Conservation (phyloP, 1,140 invertebrate genomes). For the Scaptomyza graminum region DNA sequence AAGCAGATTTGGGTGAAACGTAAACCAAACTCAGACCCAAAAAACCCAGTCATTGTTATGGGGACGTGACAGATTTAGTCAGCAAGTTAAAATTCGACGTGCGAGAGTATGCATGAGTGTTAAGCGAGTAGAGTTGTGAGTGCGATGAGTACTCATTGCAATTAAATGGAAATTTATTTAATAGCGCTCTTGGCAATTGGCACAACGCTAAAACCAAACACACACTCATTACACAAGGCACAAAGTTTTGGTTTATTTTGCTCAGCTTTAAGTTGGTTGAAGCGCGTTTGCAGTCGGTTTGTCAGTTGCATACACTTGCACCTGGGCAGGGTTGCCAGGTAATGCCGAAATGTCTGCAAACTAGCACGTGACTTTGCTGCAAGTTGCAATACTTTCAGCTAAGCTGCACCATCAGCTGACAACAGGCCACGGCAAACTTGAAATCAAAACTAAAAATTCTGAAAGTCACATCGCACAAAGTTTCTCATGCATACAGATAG, state of each 20-base stretch:
- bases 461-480: constrained; percentile 78
- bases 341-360: constrained; percentile 74
- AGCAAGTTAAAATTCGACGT: constrained; percentile 26
- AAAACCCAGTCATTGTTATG: constrained; percentile 28
- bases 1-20: neutral
- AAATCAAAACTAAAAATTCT: constrained; percentile 82
- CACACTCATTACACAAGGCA: neutral
- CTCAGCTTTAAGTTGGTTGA: constrained; percentile 27
- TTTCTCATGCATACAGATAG: constrained; percentile 51
- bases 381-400: constrained; percentile 76
- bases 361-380: constrained; percentile 77
- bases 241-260: neutral
- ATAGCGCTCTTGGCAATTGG: constrained; percentile 27
- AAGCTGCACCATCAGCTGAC: constrained; percentile 56
- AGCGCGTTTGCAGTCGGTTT: constrained; percentile 27
- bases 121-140: constrained; percentile 16
- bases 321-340: constrained; percentile 22
- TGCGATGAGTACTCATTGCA: constrained; percentile 17
- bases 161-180: constrained; percentile 53
- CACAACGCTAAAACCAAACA: neutral
- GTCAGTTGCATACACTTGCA: constrained; percentile 33
- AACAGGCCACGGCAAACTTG: constrained; percentile 59
- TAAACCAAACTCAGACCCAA: constrained; percentile 5
- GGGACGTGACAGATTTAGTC: constrained; percentile 42
- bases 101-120: neutral